Conservation (phyloP, 2,888 invertebrate species). For the Augochlorella aurata region DNA sequence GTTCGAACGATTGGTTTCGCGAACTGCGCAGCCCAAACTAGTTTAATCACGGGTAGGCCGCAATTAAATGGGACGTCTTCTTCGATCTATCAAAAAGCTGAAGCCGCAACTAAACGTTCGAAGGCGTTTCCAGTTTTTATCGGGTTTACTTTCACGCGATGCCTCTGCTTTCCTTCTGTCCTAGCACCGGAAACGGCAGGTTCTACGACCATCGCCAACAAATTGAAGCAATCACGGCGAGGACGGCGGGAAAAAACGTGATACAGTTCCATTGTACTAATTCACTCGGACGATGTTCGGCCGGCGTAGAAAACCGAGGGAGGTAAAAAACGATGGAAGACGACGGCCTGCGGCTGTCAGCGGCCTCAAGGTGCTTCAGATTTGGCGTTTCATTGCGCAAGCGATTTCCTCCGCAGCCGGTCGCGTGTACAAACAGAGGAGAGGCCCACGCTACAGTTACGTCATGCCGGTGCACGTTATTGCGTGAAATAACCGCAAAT, state of each 20-base stretch:
- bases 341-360: background rate
- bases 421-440: conserved; percentile 24
- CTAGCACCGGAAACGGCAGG: conserved; percentile 31
- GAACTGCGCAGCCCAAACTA: background rate
- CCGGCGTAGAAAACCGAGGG: background rate
- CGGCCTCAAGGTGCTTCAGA: conserved; percentile 27
- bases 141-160: conserved; percentile 65
- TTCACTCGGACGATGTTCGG: conserved; percentile 24
- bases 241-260: too few relatives aligned
- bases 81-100: conserved; percentile 31
- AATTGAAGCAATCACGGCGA: conserved; percentile 44
- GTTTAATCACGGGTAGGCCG: conserved; percentile 17
- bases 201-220: conserved; percentile 27
- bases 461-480: conserved; percentile 35
- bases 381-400: conserved; percentile 55
- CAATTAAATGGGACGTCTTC: conserved; percentile 39
- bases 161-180: conserved; percentile 63
- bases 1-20: background rate
- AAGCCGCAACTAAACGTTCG: conserved; percentile 23
- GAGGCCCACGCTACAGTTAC: conserved; percentile 51
- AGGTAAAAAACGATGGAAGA: background rate
- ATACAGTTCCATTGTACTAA: background rate
- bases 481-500: conserved; percentile 56
- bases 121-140: conserved; percentile 59
- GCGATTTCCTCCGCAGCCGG: conserved; percentile 36